Percentiles rank a stretch among this genome's conserved stretches.
phyloP scores from a whole-genome alignment of 2,113 vertebrate species.

The Menura novaehollandiae region DNA sequence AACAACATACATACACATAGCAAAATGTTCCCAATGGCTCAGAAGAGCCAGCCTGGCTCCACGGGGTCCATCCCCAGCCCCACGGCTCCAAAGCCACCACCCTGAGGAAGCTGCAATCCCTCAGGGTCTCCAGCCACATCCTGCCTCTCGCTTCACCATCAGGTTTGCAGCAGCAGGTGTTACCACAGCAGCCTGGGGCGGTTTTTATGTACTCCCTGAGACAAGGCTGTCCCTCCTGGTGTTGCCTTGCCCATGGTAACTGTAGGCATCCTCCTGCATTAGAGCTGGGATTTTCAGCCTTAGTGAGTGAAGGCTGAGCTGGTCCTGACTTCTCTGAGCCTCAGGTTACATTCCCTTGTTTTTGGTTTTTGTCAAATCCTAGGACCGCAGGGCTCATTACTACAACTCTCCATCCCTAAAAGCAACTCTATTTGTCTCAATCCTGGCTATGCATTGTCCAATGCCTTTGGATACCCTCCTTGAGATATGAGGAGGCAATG shows the following conservation, averaged over 20 bases:
- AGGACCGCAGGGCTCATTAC: fast-evolving
- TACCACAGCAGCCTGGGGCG: background rate
- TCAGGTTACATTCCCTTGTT: background rate
- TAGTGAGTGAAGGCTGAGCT: background rate
- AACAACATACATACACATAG: fast-evolving
- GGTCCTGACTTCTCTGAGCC: background rate
- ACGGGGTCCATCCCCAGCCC: background rate
- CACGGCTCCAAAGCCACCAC: background rate
- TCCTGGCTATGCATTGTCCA: background rate
- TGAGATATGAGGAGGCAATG: background rate
- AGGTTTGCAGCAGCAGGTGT: background rate
- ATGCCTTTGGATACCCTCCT: background rate
- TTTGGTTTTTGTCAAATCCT: background rate
- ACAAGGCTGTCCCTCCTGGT: background rate
- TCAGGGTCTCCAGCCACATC: background rate
- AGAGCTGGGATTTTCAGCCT: background rate
- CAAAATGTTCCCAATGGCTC: background rate
- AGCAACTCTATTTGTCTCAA: background rate
- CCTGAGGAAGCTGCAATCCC: too few species aligned
- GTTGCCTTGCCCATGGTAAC: background rate
- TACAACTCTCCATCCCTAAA: background rate
- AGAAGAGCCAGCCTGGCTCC: background rate
- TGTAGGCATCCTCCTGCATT: background rate
- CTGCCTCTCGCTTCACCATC: background rate
- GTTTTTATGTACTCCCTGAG: background rate